Evolutionary conservation across 2,797 vertebrate species (phyloP).

Genomic region (Thunnus albacares): DNA sequence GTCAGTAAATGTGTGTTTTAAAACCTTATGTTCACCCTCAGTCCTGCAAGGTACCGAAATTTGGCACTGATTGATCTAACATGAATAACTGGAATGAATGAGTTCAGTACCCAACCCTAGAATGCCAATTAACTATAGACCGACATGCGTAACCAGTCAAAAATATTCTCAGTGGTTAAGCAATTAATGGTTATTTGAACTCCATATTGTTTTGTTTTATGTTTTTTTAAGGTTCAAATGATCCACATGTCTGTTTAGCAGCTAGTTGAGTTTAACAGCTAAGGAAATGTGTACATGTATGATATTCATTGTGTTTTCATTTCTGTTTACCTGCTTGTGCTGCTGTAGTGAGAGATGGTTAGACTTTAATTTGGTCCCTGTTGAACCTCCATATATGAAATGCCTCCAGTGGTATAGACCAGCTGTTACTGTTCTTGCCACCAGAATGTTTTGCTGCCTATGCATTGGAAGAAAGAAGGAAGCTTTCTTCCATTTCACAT

Average conservation of each 20-base stretch:
- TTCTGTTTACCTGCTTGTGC: neutral
- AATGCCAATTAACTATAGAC: too few relatives aligned
- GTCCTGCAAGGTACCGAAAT: too few relatives aligned
- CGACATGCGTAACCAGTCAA: too few relatives aligned
- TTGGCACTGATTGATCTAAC: too few relatives aligned
- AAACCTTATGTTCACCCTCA: too few relatives aligned
- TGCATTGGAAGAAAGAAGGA: neutral
- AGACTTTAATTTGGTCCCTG: conserved; percentile 12
- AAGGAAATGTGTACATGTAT: neutral
- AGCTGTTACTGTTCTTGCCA: neutral
- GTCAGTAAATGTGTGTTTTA: too few relatives aligned
- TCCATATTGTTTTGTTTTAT: too few relatives aligned
- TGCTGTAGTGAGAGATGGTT: too few relatives aligned
- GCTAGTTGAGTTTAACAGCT: neutral
- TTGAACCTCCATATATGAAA: conserved; percentile 12
- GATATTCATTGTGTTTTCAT: neutral
- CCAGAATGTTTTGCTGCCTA: neutral
- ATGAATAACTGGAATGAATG: too few relatives aligned
- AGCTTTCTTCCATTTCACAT: neutral
- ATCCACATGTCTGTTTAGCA: neutral
- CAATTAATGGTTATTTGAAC: neutral
- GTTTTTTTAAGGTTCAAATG: neutral
- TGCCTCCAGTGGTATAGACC: conserved; percentile 12
- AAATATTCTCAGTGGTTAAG: too few relatives aligned
- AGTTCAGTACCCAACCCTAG: too few relatives aligned